A percentile compares a stretch with the other conserved stretches of the same genome.
Conservation (phyloP, 1,140 invertebrate species). For the Diachasmimorpha longicaudata region DNA sequence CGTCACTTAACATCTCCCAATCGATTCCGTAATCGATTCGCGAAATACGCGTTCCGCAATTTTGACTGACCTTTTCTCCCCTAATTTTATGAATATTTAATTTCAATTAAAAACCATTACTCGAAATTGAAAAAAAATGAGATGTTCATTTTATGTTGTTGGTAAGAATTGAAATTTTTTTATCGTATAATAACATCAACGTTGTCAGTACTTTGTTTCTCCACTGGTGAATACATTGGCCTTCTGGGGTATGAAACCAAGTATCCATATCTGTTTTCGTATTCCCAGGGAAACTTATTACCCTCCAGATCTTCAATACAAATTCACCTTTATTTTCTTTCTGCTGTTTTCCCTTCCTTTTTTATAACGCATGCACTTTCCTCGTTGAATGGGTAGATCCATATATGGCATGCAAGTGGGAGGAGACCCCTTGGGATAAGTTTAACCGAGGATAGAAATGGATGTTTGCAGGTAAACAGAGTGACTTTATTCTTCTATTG, state of each 20-base stretch:
- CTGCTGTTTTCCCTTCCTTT: slow-evolving; percentile 22
- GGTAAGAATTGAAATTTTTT: no score
- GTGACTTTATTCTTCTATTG: not conserved
- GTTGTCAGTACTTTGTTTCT: not conserved
- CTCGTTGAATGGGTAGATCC: not conserved
- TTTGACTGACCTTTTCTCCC: no score
- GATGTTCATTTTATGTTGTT: no score
- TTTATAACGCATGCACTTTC: slow-evolving; percentile 11
- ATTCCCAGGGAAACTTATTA: slow-evolving; percentile 52
- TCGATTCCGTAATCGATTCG: no score
- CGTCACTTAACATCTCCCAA: no score
- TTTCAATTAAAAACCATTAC: no score
- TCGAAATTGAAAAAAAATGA: no score
- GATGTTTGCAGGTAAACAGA: not conserved
- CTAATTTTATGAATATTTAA: no score
- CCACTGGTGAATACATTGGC: slow-evolving; percentile 2
- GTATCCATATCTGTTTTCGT: slow-evolving; percentile 28
- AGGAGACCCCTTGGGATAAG: not conserved
- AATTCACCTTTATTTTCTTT: slow-evolving; percentile 30
- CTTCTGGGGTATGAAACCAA: slow-evolving; percentile 40
- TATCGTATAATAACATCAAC: no score
- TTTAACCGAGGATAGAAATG: not conserved
- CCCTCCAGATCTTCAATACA: slow-evolving; percentile 28
- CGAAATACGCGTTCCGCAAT: no score
- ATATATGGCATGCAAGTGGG: not conserved